phyloP scores from a whole-genome alignment of 2,797 vertebrate species.

The Malurus leucopterus region DNA sequence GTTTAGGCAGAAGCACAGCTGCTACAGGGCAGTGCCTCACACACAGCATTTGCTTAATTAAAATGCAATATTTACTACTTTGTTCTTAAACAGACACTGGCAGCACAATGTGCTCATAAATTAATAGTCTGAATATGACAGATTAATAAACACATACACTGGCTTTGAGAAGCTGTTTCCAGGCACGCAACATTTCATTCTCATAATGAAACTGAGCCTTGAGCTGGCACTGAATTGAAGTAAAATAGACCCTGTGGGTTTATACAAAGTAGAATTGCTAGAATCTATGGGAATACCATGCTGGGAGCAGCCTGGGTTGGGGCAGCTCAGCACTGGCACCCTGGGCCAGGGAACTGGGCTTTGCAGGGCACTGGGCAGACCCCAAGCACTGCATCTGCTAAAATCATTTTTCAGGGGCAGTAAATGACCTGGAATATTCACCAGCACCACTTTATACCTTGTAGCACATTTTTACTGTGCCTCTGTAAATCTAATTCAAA shows the following conservation, averaged over 20 bases:
- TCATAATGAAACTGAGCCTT: neutral
- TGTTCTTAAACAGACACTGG: neutral
- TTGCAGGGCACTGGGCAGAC: neutral
- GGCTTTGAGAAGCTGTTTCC: neutral
- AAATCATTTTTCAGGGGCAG: neutral
- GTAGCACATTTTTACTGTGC: accelerated
- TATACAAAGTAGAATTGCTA: accelerated
- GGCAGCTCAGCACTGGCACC: no score
- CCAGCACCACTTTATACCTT: neutral
- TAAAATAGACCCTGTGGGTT: neutral
- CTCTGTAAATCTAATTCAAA: neutral
- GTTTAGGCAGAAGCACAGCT: neutral
- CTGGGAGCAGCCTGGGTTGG: neutral
- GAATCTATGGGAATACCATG: neutral
- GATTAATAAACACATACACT: accelerated
- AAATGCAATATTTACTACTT: neutral
- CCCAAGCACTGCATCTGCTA: neutral
- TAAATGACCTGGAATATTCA: accelerated
- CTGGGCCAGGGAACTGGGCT: accelerated
- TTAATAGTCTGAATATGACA: neutral
- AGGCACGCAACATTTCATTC: neutral
- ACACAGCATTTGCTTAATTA: neutral
- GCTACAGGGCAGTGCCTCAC: neutral
- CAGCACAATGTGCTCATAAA: neutral
- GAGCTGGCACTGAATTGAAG: neutral